A percentile compares a stretch with the other conserved stretches of the same genome.
These are phyloP conservation scores for Condylura cristata DNA, from an alignment of 2,113 vertebrate species.

Conservation along the genomic window DNA sequence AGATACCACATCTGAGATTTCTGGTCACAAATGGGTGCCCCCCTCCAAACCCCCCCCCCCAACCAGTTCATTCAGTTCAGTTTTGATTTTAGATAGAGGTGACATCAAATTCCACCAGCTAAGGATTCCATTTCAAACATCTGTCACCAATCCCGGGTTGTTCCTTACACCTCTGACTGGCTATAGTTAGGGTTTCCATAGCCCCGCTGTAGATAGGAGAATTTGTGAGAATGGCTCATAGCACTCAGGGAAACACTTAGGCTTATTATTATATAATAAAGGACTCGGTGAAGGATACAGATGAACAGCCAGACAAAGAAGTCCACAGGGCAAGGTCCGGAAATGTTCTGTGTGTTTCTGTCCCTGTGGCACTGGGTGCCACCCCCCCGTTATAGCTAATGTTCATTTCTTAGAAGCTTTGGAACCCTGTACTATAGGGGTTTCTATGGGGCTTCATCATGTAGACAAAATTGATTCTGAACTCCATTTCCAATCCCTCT, in stretches of 20 bases:
- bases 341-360: not conserved
- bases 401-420: not conserved
- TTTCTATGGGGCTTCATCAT: not conserved
- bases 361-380: not conserved
- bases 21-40: not conserved
- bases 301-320: not conserved
- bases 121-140: not conserved
- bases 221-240: not conserved
- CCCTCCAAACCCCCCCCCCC: not conserved
- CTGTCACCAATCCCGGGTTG: not conserved
- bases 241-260: not conserved
- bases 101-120: not conserved
- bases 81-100: not conserved
- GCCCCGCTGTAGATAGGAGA: not conserved
- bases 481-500: not conserved
- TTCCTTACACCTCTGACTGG: not conserved
- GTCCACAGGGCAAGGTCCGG: no score
- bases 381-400: no score
- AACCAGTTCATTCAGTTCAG: not conserved
- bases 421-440: not conserved
- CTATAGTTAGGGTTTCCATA: not conserved
- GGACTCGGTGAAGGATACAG: not conserved
- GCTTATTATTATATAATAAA: not conserved
- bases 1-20: not conserved
- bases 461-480: not conserved